Percentiles rank a stretch among this genome's conserved stretches.
phyloP scores from a whole-genome alignment of 2,888 invertebrate species.

The Eupithecia centaureata region DNA sequence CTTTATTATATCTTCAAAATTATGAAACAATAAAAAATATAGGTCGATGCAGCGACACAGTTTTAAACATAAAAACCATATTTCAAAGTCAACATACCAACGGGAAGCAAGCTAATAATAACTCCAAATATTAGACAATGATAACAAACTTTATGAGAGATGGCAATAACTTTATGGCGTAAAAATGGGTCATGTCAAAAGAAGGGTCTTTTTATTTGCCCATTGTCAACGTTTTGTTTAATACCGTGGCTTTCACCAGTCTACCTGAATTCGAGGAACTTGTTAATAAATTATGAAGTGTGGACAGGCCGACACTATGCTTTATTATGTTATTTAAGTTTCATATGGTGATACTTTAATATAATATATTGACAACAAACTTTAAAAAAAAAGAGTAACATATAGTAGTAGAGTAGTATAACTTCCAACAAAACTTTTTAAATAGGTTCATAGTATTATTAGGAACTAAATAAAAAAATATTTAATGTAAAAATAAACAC shows the following conservation, averaged over 20 bases:
- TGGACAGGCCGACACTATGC: conserved; percentile 59
- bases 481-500: too few relatives aligned
- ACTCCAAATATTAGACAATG: conserved; percentile 71
- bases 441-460: too few relatives aligned
- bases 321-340: conserved; percentile 53
- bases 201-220: conserved; percentile 69
- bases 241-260: conserved; percentile 57
- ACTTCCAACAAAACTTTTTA: too few relatives aligned
- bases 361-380: too few relatives aligned
- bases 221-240: conserved; percentile 68
- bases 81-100: conserved; percentile 23
- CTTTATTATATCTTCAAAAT: not conserved
- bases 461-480: too few relatives aligned
- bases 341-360: conserved; percentile 41
- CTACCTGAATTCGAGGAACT: conserved; percentile 66
- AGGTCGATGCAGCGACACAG: not conserved
- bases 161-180: conserved; percentile 69
- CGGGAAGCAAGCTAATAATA: conserved; percentile 57
- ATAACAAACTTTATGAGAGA: conserved; percentile 67
- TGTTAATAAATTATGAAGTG: conserved; percentile 69
- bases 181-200: conserved; percentile 72
- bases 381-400: too few relatives aligned
- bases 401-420: too few relatives aligned
- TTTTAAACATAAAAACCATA: conserved; percentile 20
- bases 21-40: not conserved